Conservation (phyloP, 2,113 vertebrate genomes). For the Balaenoptera acutorostrata region DNA sequence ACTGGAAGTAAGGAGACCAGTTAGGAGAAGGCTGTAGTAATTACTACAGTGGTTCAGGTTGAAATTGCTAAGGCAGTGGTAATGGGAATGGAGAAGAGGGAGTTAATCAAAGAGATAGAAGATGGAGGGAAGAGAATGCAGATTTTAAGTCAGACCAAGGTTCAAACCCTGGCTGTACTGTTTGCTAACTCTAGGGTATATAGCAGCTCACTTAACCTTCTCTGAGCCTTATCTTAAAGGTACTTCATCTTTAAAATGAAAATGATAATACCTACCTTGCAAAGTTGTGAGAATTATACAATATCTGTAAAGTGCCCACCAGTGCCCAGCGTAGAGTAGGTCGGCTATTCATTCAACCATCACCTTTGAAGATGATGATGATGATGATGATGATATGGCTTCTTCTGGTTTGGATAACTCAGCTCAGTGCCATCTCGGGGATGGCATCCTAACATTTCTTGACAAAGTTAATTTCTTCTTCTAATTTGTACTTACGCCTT, state of each 20-base stretch:
- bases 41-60: not conserved
- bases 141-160: not conserved
- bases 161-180: not conserved
- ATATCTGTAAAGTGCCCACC: not conserved
- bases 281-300: not conserved
- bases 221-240: constrained; percentile 11
- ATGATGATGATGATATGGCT: not conserved
- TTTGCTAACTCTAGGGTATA: not conserved
- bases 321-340: not conserved
- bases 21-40: not conserved
- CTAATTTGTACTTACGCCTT: not conserved
- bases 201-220: not conserved
- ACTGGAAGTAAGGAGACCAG: not conserved
- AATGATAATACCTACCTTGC: not conserved
- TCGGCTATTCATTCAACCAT: not conserved
- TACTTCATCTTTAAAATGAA: constrained; percentile 25
- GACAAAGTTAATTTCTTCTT: constrained; percentile 14
- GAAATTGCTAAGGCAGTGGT: not conserved
- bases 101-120: not conserved
- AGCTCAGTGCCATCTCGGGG: not conserved
- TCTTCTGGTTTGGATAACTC: not conserved
- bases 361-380: not conserved
- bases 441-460: not conserved
- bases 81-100: not conserved
- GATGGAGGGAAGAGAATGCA: not conserved